Percentiles rank a stretch among this genome's conserved stretches.
phyloP scores from a whole-genome alignment of 2,888 invertebrate genomes.

The Chorisops tibialis region DNA sequence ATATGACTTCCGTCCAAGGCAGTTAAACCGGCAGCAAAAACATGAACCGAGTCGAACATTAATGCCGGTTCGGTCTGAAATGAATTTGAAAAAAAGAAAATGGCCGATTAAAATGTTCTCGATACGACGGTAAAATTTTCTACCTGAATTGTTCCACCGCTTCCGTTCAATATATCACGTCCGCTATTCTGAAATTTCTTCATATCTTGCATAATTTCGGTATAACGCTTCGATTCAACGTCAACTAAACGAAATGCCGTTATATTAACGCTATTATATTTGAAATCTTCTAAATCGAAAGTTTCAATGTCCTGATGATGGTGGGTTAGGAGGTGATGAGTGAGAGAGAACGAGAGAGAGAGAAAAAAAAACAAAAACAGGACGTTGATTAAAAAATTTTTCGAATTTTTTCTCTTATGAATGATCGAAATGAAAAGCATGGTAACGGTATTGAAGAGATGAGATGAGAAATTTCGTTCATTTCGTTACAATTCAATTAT shows the following conservation, averaged over 20 bases:
- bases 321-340: neutral
- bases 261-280: constrained; percentile 91
- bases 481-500: too few species aligned
- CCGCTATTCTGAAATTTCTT: constrained; percentile 84
- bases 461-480: too few species aligned
- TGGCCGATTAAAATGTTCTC: neutral
- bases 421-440: too few species aligned
- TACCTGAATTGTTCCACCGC: constrained; percentile 18
- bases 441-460: too few species aligned
- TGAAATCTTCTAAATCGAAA: constrained; percentile 85
- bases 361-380: constrained; percentile 1
- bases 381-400: neutral
- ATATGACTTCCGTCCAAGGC: constrained; percentile 68
- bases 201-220: constrained; percentile 77
- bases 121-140: neutral
- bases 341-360: too few species aligned
- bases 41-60: constrained; percentile 81
- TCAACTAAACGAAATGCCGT: constrained; percentile 90
- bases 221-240: constrained; percentile 70
- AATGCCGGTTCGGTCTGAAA: constrained; percentile 79
- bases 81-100: neutral
- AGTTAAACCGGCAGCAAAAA: constrained; percentile 73
- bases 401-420: neutral
- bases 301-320: constrained; percentile 73
- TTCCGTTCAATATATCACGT: constrained; percentile 67